These are phyloP conservation scores for Sphaeridia pumilis DNA, from an alignment of 2,888 invertebrate species.

Conservation along the genomic window DNA sequence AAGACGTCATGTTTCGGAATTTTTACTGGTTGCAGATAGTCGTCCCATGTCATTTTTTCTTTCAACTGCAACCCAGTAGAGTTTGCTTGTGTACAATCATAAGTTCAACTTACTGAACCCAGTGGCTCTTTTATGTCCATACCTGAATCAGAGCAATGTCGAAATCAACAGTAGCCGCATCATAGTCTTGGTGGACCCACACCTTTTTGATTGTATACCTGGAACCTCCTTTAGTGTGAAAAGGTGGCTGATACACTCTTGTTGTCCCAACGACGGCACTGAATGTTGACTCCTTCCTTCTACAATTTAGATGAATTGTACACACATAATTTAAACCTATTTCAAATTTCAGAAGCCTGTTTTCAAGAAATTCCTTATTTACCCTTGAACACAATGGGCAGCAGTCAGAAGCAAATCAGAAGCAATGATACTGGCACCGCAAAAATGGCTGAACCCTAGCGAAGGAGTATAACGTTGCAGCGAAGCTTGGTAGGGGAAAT, in stretches of 20 bases:
- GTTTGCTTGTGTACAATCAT: no score
- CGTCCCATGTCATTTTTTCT: background rate
- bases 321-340: conserved; percentile 1
- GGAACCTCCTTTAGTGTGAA: conserved; percentile 7
- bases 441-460: conserved; percentile 16
- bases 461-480: conserved; percentile 8
- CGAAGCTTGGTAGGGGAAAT: conserved; percentile 37
- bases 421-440: conserved; percentile 22
- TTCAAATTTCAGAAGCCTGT: conserved; percentile 2
- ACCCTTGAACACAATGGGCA: conserved; percentile 25
- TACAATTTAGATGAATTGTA: background rate
- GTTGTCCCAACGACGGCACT: conserved; percentile 2
- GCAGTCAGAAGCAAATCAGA: conserved; percentile 21
- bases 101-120: no score
- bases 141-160: conserved; percentile 22
- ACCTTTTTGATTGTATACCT: conserved; percentile 10
- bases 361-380: conserved; percentile 4
- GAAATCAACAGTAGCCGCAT: conserved; percentile 17
- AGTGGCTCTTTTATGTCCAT: no score
- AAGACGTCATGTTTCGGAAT: background rate
- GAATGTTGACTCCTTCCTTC: background rate
- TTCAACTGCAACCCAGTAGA: no score
- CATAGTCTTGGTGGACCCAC: conserved; percentile 15
- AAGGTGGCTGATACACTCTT: background rate
- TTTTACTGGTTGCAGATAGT: conserved; percentile 1